Evolutionary conservation across 2,888 invertebrate genomes (phyloP), one percentile per base, ranked within the genome.

Genomic region (Noctua pronuba): DNA sequence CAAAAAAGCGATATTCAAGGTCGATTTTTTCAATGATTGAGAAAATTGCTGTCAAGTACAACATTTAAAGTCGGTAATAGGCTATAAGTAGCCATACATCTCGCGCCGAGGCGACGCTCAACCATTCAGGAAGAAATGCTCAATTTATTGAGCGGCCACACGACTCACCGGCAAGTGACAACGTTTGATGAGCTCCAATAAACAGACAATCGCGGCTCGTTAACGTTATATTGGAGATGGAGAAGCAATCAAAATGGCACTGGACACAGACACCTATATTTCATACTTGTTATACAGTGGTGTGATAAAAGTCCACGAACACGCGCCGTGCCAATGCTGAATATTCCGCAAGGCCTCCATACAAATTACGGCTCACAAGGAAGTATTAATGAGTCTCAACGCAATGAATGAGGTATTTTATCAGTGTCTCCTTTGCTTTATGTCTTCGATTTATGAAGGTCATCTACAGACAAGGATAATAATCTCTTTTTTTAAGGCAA

Each of bases 171-270:
- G 74, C 76, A 69, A 77, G 71, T 70, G 73, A 62, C 68, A 66
- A 69, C 77, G 79, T 74, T 82, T 89, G 80, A 88, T 83, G 86
- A 84, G 79, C 69, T 58, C 82, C 81, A 88, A 88, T 88, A 83
- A 88, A 86, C 82, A 81, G 77, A 83, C 88, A 88, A 88, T 88
- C 84, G 83, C 58, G 67, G 46, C 84, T 89, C 81, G 89, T 88
- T 88, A 89, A 81, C 82, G 78, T 75, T 80, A 75, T 76, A 84
- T 82, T 86, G 81, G 70, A 81, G 62, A 77, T 72, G 78, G 62
- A 66, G 80, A 77, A 83, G 79, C 70, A 79, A 86, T 86, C 81
- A 68, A 80, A 86, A 86, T 80, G 75, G 73, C 84, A 80, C 72
- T 80, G 71, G 77, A 67, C 58, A 75, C 31, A n/a, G 82, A 72